Evolutionary conservation across 2,797 vertebrate species (phyloP).

Genomic region (Myiotriccus ornatus): DNA sequence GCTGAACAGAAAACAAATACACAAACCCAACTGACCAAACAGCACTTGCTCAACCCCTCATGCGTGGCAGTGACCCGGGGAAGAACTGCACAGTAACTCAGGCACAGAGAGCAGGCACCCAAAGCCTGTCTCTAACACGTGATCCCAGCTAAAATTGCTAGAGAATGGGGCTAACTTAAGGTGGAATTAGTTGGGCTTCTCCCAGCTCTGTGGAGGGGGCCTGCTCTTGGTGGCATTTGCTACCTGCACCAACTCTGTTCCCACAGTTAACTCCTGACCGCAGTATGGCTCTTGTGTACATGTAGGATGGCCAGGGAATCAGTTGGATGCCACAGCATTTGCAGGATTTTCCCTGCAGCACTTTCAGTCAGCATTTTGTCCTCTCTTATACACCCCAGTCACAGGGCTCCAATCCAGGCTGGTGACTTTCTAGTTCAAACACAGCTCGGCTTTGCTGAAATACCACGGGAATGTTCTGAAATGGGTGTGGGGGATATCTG

Average conservation of each 20-base stretch:
- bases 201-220: accelerated
- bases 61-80: not conserved
- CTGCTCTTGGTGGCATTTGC: not conserved
- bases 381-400: not conserved
- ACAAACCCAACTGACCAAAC: not conserved
- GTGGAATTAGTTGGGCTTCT: not conserved
- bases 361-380: constrained; percentile 24
- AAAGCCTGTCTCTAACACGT: not conserved
- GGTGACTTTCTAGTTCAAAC: not conserved
- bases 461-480: not conserved
- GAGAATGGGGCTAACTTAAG: not conserved
- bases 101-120: not conserved
- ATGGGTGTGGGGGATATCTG: not conserved
- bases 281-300: accelerated
- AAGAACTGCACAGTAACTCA: not conserved
- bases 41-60: not conserved
- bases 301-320: accelerated
- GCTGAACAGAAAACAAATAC: not conserved
- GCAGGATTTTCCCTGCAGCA: not conserved
- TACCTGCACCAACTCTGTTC: not conserved
- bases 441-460: not conserved
- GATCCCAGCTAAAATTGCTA: not conserved
- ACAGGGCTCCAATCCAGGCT: not conserved
- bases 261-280: not conserved
- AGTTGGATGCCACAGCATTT: not conserved